phyloP scores from a whole-genome alignment of 2,888 invertebrate genomes.

The Agrochola macilenta region DNA sequence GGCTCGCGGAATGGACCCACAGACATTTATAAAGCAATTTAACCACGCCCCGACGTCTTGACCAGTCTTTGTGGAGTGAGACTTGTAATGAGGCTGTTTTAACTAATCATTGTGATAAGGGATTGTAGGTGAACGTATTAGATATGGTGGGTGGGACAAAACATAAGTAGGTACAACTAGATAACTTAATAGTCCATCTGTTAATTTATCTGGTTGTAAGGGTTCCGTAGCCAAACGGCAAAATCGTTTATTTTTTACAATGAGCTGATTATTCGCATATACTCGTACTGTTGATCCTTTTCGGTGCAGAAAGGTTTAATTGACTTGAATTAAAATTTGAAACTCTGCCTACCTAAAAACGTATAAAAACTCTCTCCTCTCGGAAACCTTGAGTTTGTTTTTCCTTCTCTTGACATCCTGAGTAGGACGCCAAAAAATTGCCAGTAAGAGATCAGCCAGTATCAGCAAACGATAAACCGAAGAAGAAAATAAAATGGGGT shows the following conservation, averaged over 20 bases:
- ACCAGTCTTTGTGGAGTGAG: conserved; percentile 35
- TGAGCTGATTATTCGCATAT: not conserved
- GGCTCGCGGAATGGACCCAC: conserved; percentile 52
- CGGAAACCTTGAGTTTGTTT: not conserved
- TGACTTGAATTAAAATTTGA: not conserved
- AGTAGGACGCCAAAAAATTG: not conserved
- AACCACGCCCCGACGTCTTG: conserved; percentile 53
- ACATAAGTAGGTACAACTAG: not conserved
- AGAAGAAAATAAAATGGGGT: not conserved
- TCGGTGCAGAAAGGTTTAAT: not conserved
- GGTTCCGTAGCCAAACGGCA: not conserved
- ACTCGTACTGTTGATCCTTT: not conserved
- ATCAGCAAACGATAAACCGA: not conserved
- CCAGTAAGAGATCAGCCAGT: not conserved
- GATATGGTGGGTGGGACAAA: not conserved
- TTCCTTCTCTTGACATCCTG: not conserved
- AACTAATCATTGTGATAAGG: conserved; percentile 15
- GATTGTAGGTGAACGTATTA: conserved; percentile 8
- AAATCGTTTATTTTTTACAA: not conserved
- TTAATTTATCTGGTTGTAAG: conserved; percentile 10
- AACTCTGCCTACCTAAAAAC: too few relatives aligned
- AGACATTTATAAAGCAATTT: conserved; percentile 66
- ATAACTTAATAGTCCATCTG: too few relatives aligned
- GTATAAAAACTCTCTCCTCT: not conserved
- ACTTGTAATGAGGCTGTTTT: conserved; percentile 41